Base-by-base conservation (phyloP, 30 jellyfish, hydroid and myxozoan genomes). In the Sanderia malayensis region DNA sequence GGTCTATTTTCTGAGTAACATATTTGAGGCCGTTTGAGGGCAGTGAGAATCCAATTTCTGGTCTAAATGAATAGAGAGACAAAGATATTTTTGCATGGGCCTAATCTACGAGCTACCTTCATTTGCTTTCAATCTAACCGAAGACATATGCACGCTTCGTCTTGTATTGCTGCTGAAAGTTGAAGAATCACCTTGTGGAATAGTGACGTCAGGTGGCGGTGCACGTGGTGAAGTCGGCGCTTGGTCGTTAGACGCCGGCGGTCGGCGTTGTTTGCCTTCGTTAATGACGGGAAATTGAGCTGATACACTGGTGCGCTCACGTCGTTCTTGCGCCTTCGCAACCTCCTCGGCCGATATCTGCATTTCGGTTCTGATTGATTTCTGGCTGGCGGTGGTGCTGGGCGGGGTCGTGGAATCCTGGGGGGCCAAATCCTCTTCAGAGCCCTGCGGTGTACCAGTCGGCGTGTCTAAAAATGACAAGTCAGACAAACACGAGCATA, bases 171-270 rank as follows among this genome's bases (percentile, higher is more conserved):
- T 65, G 44, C 89, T 78, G 62, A 78, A 78, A 78, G 49, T 78
- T 65, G 88, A 73, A 73, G 84, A 62, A 37, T 73, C 95, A 72
- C 81, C 82, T 62, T 83, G 86, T 18, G 86, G 84, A 23, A 69
- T 71, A 7, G 95, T 90, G 45, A 90, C 93, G 57, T 90, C 97
- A 10, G 97, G 97, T n/a, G 88, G 96, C 13, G 97, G 97, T 0
- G 91, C 95, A 23, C 82, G 76, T n/a, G n/a, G n/a, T n/a, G n/a
- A n/a, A 20, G 44, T 65, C 23, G 73, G 79, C 27, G 70, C 31
- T n/a, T n/a, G n/a, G 26, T 88, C 97, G 58, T 70, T 70, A 45
- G 79, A 64, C n/a, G n/a, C n/a, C n/a, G n/a, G n/a, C 67, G 73
- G 46, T 46, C 61, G 26, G 23, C 82, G 57, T n/a, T n/a, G n/a